Evolutionary conservation across 1,140 invertebrate species (phyloP), one percentile per base, ranked within the genome.

Genomic region (Drosophila athabasca): DNA sequence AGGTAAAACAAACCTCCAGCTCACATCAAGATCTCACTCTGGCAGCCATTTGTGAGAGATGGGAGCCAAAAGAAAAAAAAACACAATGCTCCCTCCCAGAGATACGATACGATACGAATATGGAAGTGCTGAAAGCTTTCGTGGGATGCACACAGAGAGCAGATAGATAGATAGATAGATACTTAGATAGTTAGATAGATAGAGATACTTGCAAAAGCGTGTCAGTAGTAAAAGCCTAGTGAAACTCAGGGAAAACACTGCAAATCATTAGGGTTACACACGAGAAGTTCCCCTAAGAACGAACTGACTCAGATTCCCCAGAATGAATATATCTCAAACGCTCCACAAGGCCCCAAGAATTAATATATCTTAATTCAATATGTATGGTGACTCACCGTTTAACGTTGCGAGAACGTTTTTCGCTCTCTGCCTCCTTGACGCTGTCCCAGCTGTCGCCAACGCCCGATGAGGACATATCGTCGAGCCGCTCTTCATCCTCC

Each of bases 381-480:
- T 4, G 5, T 39, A 3, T 13, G 13, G 8, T 52, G 39, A 88
- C 90, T 90, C 71, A 91, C 90, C 90, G 90, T 65, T 91, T 90
- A 41, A 80, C 75, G 62, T 65, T 91, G 65, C 90, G 90, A 46
- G 76, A 69, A 29, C 84, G 84, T 17, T 89, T 90, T 45, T 90
- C 81, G 61, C 78, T 88, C 75, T 91, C 87, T 6, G 84, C 88
- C 65, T 92, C 91, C 82, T 92, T 92, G 58, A 91, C 91, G 57
- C 91, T 92, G 41, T 92, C 91, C 91, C 91, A 92, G n/a, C 91
- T 92, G 52, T 92, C 91, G 55, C 91, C 91, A 9, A 92, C 91
- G 24, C 91, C 90, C 24, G 90, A 89, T 4, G 88, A 91, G 17
- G 90, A 91, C 90, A 91, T 91, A 53, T 91, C 90, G 48, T 91